Conservation (phyloP, 2,888 invertebrate species). For the Formica aserva region DNA sequence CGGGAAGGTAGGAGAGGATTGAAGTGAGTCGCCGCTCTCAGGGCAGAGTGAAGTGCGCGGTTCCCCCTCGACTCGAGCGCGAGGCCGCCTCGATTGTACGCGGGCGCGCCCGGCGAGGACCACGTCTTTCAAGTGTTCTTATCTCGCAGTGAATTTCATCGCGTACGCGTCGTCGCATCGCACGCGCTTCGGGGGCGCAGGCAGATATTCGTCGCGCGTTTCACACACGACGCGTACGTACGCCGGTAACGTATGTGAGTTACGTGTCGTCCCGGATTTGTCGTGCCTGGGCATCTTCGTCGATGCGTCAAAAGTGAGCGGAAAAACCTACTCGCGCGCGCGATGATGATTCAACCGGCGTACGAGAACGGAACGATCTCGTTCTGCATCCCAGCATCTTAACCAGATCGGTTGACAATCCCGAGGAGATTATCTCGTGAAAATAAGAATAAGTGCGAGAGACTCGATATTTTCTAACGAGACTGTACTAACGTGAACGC, state of each 20-base stretch:
- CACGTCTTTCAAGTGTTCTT: conserved; percentile 38
- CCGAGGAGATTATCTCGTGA: too few species aligned
- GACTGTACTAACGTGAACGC: background rate
- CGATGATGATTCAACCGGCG: conserved; percentile 56
- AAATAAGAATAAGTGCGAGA: background rate
- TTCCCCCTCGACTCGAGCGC: conserved; percentile 64
- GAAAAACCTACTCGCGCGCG: conserved; percentile 50
- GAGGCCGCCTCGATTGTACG: conserved; percentile 43
- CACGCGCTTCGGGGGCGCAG: background rate
- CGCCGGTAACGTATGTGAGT: conserved; percentile 12
- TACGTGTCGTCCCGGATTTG: background rate
- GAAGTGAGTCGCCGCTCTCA: conserved; percentile 72
- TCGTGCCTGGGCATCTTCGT: background rate
- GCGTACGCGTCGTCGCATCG: background rate
- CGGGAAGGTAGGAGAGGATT: conserved; percentile 60
- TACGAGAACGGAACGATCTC: conserved; percentile 25
- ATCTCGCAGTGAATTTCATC: conserved; percentile 44
- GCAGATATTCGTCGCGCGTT: background rate
- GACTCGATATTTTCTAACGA: background rate
- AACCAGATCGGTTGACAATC: background rate
- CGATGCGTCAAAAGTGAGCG: background rate
- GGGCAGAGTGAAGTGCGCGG: conserved; percentile 71
- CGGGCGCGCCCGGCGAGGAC: conserved; percentile 57
- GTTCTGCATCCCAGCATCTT: background rate
- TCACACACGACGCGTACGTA: background rate